Evolutionary conservation across 1,140 invertebrate genomes (phyloP).

Genomic region (Temnothorax longispinosus): DNA sequence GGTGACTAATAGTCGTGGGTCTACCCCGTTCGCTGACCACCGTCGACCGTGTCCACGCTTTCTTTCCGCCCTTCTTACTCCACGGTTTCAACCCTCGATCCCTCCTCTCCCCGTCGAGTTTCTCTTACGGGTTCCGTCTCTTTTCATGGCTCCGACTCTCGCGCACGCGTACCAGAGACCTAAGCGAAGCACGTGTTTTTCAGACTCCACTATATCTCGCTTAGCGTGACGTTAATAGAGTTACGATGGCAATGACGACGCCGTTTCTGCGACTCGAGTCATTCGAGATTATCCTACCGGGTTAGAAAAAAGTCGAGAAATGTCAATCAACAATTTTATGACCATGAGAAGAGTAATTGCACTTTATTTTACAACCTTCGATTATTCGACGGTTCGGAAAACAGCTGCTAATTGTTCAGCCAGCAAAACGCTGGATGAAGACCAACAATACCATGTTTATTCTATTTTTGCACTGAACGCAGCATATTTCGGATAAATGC

Average conservation of each 20-base stretch:
- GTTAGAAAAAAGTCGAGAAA: not conserved
- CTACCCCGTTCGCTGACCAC: conserved; percentile 72
- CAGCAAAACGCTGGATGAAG: not conserved
- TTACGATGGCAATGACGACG: conserved; percentile 54
- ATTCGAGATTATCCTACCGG: conserved; percentile 39
- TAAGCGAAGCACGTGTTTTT: conserved; percentile 54
- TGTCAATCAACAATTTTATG: conserved; percentile 31
- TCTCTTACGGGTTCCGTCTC: not conserved
- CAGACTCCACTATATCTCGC: conserved; percentile 49
- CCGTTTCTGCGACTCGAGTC: conserved; percentile 28
- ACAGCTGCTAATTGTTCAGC: not conserved
- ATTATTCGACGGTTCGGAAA: not conserved
- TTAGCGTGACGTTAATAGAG: conserved; percentile 60
- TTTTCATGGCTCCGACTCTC: not conserved
- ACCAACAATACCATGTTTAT: conserved; percentile 39
- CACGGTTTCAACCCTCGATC: conserved; percentile 15
- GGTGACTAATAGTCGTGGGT: conserved; percentile 77
- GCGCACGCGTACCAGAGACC: conserved; percentile 16
- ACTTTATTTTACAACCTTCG: not conserved
- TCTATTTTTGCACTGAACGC: conserved; percentile 33
- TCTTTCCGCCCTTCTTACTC: conserved; percentile 66
- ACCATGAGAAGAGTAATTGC: conserved; percentile 3
- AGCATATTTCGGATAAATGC: conserved; percentile 25
- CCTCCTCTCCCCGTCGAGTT: not conserved
- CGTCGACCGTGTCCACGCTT: conserved; percentile 67